A percentile compares a stretch with the other conserved stretches of the same genome.
These are phyloP conservation scores for Odiellus spinosus DNA, from an alignment of 2,888 invertebrate genomes.

Conservation along the genomic window DNA sequence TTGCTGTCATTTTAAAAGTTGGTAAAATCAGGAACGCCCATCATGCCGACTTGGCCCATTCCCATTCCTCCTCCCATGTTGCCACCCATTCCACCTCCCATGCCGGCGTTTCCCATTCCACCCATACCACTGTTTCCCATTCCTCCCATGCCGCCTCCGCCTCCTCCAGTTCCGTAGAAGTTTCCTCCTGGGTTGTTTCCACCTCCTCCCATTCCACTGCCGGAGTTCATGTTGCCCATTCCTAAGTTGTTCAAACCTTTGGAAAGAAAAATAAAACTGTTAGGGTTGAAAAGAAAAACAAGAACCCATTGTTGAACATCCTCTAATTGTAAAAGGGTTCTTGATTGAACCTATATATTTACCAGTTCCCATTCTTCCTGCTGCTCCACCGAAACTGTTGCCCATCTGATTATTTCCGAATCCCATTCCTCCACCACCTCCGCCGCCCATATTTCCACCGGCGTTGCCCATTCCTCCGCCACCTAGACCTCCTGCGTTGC, in stretches of 20 bases:
- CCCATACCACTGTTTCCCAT: too few relatives aligned
- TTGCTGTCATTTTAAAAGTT: too few relatives aligned
- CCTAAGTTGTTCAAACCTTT: neutral
- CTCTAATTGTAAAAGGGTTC: too few relatives aligned
- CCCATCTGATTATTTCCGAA: slow-evolving; percentile 1
- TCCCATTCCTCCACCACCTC: slow-evolving; percentile 6
- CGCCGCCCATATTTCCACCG: neutral
- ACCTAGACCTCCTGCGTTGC: neutral
- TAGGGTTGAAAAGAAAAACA: too few relatives aligned
- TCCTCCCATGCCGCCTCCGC: slow-evolving; percentile 4
- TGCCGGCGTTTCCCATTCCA: slow-evolving; percentile 1
- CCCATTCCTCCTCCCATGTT: slow-evolving; percentile 4
- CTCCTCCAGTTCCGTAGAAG: neutral
- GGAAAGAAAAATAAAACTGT: too few relatives aligned
- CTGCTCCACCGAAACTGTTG: slow-evolving; percentile 6
- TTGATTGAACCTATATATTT: too few relatives aligned
- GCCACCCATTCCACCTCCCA: slow-evolving; percentile 7
- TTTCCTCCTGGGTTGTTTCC: neutral
- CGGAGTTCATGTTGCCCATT: slow-evolving; percentile 5
- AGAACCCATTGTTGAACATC: too few relatives aligned
- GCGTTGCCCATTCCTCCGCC: slow-evolving; percentile 2
- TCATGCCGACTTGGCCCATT: neutral
- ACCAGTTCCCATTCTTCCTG: neutral
- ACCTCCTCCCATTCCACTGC: neutral
- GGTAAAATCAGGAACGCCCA: too few relatives aligned